phyloP scores from a whole-genome alignment of 2,797 vertebrate genomes.

The Rhinella marina region DNA sequence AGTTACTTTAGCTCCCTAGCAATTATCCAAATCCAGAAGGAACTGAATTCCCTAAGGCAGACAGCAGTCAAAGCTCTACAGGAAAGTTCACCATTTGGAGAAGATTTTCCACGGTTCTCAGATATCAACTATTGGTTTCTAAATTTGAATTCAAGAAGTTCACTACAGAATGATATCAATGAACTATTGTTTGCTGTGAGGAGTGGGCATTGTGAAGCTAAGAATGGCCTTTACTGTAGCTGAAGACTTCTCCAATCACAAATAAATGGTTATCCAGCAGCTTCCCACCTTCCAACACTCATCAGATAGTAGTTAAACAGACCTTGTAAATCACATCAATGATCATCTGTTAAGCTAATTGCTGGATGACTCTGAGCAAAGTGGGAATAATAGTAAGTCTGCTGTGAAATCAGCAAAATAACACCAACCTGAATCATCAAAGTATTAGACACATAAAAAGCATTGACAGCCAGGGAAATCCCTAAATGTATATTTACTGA shows the following conservation, averaged over 20 bases:
- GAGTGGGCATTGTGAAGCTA: constrained; percentile 28
- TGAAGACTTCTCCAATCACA: constrained; percentile 21
- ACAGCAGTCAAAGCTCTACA: constrained; percentile 21
- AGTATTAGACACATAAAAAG: not conserved
- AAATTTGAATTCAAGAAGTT: not conserved
- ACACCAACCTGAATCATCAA: constrained; percentile 29
- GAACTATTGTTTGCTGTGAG: constrained; percentile 6
- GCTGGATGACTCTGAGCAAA: constrained; percentile 1
- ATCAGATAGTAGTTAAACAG: constrained; percentile 14
- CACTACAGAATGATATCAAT: accelerated
- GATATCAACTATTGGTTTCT: constrained; percentile 40
- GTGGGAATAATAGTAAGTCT: not conserved
- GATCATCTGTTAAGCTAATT: constrained; percentile 39
- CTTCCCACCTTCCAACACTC: not conserved
- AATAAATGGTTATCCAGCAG: constrained; percentile 8
- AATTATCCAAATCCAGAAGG: constrained; percentile 49
- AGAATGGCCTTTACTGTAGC: constrained; percentile 8
- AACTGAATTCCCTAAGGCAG: constrained; percentile 37
- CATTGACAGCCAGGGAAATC: not conserved
- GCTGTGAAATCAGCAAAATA: constrained; percentile 25
- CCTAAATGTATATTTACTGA: not conserved
- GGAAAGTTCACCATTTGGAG: constrained; percentile 58
- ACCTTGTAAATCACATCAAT: constrained; percentile 35
- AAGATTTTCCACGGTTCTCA: constrained; percentile 51
- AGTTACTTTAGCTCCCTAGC: constrained; percentile 2